Base-by-base conservation (phyloP, 1,140 invertebrate genomes). In the Piezodorus guildinii region DNA sequence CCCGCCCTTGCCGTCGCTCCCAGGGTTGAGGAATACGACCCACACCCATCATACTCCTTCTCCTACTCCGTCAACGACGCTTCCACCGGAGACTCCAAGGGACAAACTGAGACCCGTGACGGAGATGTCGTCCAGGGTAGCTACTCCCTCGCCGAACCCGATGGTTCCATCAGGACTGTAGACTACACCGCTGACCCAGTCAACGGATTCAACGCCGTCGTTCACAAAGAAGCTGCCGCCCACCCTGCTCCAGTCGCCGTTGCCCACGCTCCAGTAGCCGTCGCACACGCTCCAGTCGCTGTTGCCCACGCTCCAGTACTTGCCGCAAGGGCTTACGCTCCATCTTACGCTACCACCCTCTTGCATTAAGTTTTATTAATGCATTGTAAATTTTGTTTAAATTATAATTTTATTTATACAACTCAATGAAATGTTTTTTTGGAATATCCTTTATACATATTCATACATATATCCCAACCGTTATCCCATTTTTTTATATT, bases 31-130 rank as follows among this genome's bases (percentile, higher is more conserved):
- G 17, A 21, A 8, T 58, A 23, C 54, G 54, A 58, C 23, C 54
- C 66, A 4, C 66, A 69, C 52, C 68, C 68, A 14, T 64, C 62
- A 10, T 73, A 73, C 67, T 65, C 69, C 34, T 74, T 72, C 68
- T 67, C 72, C 62, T 74, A 74, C 64, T 70, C 68, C 17, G 73
- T 74, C 17, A 69, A 72, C 60, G 72, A 74, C 54, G 66, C 65
- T 5, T 68, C 72, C 27, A 69, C 69, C 45, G 71, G 72, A 34
- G 72, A 73, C 54, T 19, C 21, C 46, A 49, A 49, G 46, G 46
- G 21, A 21, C 46, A 49, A 10, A 2, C 2, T 21, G 46, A 74
- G 51, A 51, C 62, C 51, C 52, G 68, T 9, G 68, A 68, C 19
- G 68, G 68, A n/a, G 67, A 66, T 46, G 54, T 60, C 16, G 68